Evolutionary conservation across 2,888 invertebrate species (phyloP), one percentile per base, ranked within the genome.

Genomic region (Elmis aenea): DNA sequence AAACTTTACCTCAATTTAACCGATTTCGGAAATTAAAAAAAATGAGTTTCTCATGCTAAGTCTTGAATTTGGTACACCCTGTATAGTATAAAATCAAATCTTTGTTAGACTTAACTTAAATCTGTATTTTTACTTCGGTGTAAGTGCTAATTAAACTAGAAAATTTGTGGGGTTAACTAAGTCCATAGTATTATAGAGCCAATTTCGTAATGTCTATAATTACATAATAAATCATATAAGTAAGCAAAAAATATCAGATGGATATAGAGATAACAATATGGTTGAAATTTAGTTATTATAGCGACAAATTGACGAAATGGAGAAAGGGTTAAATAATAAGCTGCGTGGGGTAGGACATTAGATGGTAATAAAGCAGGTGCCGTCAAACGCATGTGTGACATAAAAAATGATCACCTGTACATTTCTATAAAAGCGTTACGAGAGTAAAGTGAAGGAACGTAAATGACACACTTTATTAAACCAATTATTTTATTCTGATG

Each of bases 221-320:
- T 36, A 31, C 31, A 37, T 32, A 31, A 31, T 30, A 31, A 31
- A 22, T 15, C 27, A 13, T 15, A 26, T 24, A 33, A 28, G 28
- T 20, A 18, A 32, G 28, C 15, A 9, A 14, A 13, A 33, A 27
- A 40, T 14, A 20, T 6, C 16, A 29, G 14, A 30, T 26, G 15
- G 9, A n/a, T 27, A 29, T 11, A 3, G 4, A 20, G 36, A 38
- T 34, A 42, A 38, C 10, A 12, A 3, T 12, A 9, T 28, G 30
- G 51, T 42, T 54, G 50, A 51, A 50, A 50, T 52, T 50, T 40
- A 26, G 40, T 47, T 38, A 54, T 54, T 55, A 52, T 44, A 52
- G 45, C 52, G 53, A 52, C 55, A 55, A 55, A 55, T 55, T 52
- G 55, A 49, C 45, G 33, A 48, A 50, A 45, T 22, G 13, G n/a